These are phyloP conservation scores for Onthophagus taurus DNA, from an alignment of 1,140 invertebrate genomes.

Conservation along the genomic window DNA sequence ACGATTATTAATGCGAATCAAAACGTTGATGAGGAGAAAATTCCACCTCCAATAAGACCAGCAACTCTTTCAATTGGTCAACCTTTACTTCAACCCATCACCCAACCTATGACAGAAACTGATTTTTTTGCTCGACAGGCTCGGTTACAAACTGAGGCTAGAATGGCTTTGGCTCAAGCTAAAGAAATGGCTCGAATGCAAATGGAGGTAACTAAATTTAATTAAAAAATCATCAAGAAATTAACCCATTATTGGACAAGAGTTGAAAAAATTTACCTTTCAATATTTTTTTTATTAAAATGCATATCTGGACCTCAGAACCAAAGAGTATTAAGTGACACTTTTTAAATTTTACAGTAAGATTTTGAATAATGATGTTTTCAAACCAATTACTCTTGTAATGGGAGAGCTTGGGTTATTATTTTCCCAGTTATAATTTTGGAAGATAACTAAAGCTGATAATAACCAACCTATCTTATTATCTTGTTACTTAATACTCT, in stretches of 20 bases:
- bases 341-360: background rate
- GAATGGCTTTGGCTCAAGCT: constrained; percentile 81
- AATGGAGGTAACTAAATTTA: constrained; percentile 63
- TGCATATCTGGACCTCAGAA: too few relatives aligned
- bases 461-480: too few relatives aligned
- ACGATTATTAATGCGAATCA: constrained; percentile 12
- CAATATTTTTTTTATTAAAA: too few relatives aligned
- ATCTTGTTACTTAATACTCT: too few relatives aligned
- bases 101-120: constrained; percentile 44
- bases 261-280: background rate
- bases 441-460: too few relatives aligned
- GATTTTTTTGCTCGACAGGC: constrained; percentile 76
- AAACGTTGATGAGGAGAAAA: constrained; percentile 10
- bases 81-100: constrained; percentile 24
- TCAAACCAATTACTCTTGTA: too few relatives aligned
- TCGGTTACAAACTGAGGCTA: constrained; percentile 78
- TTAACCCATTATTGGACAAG: background rate
- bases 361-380: too few relatives aligned
- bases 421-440: too few relatives aligned
- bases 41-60: constrained; percentile 25
- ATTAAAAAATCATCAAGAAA: background rate
- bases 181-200: constrained; percentile 89
- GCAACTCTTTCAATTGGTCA: constrained; percentile 32
- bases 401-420: too few relatives aligned
- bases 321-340: too few relatives aligned